These are phyloP conservation scores for Electrophaes corylata DNA, from an alignment of 2,888 invertebrate genomes.

Conservation along the genomic window DNA sequence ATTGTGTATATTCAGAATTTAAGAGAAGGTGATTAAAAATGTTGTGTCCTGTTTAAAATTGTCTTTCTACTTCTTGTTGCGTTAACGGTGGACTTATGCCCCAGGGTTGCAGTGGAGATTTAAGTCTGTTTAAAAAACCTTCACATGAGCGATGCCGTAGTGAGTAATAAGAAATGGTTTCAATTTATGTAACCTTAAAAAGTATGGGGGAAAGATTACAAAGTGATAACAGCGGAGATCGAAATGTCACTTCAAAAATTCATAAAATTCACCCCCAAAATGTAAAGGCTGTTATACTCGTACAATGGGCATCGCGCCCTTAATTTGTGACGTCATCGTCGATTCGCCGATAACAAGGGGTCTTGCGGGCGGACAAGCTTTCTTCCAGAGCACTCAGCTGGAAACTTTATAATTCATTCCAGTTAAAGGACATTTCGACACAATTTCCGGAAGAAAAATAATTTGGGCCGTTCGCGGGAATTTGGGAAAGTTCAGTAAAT, in stretches of 20 bases:
- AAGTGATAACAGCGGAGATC: neutral
- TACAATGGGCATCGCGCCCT: conserved; percentile 20
- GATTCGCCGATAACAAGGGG: conserved; percentile 30
- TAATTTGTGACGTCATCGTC: conserved; percentile 31
- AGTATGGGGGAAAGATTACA: neutral
- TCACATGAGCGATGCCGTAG: too few relatives aligned
- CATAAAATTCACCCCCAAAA: conserved; percentile 18
- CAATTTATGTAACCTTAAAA: neutral
- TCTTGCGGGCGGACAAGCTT: conserved; percentile 22
- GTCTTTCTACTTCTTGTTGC: too few relatives aligned
- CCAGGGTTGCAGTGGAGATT: too few relatives aligned
- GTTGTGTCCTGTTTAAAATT: too few relatives aligned
- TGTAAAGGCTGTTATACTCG: conserved; percentile 25
- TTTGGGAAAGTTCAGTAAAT: conserved; percentile 7
- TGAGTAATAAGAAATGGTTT: neutral
- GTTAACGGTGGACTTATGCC: too few relatives aligned
- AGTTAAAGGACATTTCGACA: conserved; percentile 31
- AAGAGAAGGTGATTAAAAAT: too few relatives aligned
- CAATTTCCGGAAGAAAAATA: conserved; percentile 32
- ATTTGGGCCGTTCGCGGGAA: conserved; percentile 29
- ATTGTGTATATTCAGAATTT: too few relatives aligned
- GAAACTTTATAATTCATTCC: conserved; percentile 37
- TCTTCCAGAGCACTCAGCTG: conserved; percentile 31
- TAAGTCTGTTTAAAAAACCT: too few relatives aligned
- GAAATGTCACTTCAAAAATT: conserved; percentile 21